Conservation (phyloP, 1,140 invertebrate species). For the Platyscapa corneri region DNA sequence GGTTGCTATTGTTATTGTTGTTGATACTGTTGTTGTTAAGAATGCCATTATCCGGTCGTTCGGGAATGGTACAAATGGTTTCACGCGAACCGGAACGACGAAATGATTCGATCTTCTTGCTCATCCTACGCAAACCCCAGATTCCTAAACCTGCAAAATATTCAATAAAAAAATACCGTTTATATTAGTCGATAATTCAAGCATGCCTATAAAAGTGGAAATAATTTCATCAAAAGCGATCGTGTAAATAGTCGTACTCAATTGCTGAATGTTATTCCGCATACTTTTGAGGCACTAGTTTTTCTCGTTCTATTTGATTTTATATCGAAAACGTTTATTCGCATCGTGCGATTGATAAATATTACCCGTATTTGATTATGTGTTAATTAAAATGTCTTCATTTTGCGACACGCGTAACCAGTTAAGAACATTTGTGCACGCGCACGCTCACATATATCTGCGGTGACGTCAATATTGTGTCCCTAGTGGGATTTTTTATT, state of each 20-base stretch:
- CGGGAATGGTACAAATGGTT: constrained; percentile 64
- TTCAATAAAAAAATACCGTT: background rate
- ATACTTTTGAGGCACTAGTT: constrained; percentile 2
- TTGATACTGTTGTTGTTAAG: too few species aligned
- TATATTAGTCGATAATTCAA: background rate
- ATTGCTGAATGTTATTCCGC: background rate
- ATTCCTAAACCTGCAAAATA: constrained; percentile 77
- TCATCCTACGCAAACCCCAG: constrained; percentile 84
- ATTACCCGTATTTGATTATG: background rate
- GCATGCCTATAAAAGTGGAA: background rate
- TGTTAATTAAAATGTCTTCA: background rate
- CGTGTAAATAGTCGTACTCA: background rate
- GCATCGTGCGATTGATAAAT: background rate
- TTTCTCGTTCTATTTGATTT: background rate
- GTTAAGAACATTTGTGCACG: background rate
- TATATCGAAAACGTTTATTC: background rate
- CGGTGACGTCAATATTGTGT: background rate
- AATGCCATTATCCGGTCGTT: constrained; percentile 58
- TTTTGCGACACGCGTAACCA: background rate
- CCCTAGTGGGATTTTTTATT: constrained; percentile 14
- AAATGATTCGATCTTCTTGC: constrained; percentile 85
- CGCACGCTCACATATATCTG: background rate
- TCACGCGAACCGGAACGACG: constrained; percentile 80
- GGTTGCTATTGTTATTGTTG: constrained; percentile 61
- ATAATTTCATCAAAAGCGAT: constrained; percentile 54